A percentile compares a stretch with the other conserved stretches of the same genome.
These are phyloP conservation scores for Pao palembangensis DNA, from an alignment of 2,113 vertebrate genomes.

Conservation along the genomic window DNA sequence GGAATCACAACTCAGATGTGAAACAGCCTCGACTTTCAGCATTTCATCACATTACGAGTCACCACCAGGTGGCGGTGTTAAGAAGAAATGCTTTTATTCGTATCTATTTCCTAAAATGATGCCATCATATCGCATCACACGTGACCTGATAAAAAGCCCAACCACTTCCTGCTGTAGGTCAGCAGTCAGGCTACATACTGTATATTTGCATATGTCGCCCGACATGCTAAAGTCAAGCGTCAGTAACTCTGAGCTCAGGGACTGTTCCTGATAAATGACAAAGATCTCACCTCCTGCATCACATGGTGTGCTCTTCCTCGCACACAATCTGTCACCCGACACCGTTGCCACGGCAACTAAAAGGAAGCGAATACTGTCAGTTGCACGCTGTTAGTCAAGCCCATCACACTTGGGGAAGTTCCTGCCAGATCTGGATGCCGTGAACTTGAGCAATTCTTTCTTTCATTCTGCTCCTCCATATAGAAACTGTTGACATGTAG, in stretches of 20 bases:
- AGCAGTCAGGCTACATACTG: no score
- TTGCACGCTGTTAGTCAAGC: conserved; percentile 34
- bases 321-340: conserved; percentile 47
- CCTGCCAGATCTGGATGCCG: conserved; percentile 3
- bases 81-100: no score
- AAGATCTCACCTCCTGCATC: conserved; percentile 41
- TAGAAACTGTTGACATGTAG: neutral
- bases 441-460: neutral
- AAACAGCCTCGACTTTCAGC: no score
- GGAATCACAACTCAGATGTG: no score
- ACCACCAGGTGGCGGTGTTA: no score
- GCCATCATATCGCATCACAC: no score
- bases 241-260: conserved; percentile 16
- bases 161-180: no score
- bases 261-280: conserved; percentile 35
- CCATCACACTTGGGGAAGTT: conserved; percentile 29
- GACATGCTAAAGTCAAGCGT: conserved; percentile 1
- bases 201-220: no score
- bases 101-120: no score
- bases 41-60: no score
- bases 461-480: neutral
- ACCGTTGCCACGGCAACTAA: conserved; percentile 38
- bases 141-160: no score
- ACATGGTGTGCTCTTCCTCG: conserved; percentile 26
- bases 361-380: conserved; percentile 55